These are phyloP conservation scores for Dioctria rufipes DNA, from an alignment of 2,888 invertebrate genomes.

Conservation along the genomic window DNA sequence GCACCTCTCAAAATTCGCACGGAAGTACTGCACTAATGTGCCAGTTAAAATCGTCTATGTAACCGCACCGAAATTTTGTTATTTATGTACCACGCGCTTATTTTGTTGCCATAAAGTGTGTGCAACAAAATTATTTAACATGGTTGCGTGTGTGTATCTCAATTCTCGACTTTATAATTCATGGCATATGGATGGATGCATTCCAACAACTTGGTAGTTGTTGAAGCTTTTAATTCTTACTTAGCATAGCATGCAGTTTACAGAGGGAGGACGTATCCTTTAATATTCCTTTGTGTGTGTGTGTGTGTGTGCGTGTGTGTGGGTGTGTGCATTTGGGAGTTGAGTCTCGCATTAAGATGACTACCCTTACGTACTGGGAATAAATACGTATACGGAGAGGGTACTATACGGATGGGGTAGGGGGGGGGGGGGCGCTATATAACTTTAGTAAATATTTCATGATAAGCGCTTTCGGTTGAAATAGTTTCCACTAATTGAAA, in stretches of 20 bases:
- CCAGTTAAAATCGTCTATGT: not conserved
- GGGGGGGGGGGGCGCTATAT: not conserved
- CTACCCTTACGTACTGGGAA: too few relatives aligned
- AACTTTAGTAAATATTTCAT: constrained; percentile 4
- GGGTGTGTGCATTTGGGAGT: too few relatives aligned
- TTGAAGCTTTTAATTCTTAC: constrained; percentile 2
- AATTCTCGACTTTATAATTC: not conserved
- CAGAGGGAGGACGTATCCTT: not conserved
- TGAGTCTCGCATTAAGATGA: too few relatives aligned
- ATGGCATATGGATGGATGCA: not conserved
- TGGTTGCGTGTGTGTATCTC: not conserved
- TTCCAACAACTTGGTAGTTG: not conserved
- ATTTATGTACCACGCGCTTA: constrained; percentile 2
- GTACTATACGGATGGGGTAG: not conserved
- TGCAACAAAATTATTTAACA: not conserved
- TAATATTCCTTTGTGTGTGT: not conserved
- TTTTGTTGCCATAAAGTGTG: not conserved
- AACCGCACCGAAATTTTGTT: not conserved
- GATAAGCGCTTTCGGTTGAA: constrained; percentile 22
- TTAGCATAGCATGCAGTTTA: not conserved
- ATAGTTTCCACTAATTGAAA: constrained; percentile 27
- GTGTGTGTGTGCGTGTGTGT: too few relatives aligned
- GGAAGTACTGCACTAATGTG: not conserved
- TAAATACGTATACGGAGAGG: not conserved
- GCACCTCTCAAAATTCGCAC: not conserved